These are phyloP conservation scores for Leptarthrus brevirostris DNA, from an alignment of 2,888 invertebrate genomes.

Conservation along the genomic window DNA sequence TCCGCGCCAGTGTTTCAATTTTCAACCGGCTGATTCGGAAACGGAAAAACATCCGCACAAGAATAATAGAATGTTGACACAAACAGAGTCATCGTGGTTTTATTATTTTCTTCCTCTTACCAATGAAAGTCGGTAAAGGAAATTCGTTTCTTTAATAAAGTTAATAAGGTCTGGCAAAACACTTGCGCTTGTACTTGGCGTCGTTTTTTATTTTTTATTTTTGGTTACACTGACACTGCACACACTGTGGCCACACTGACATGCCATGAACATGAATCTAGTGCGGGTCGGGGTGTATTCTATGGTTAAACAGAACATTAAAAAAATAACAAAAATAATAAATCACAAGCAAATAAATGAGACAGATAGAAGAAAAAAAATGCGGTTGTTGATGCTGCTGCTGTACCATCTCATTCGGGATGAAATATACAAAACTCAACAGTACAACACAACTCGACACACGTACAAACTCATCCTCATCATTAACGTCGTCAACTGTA, in stretches of 20 bases:
- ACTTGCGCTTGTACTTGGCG: slow-evolving; percentile 5
- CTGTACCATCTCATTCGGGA: not conserved
- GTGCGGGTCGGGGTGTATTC: too few relatives aligned
- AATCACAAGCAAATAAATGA: slow-evolving; percentile 12
- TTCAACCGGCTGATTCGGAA: slow-evolving; percentile 44
- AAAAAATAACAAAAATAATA: not conserved
- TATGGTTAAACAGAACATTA: too few relatives aligned
- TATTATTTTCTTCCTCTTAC: slow-evolving; percentile 30
- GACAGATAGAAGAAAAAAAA: slow-evolving; percentile 23
- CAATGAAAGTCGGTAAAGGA: slow-evolving; percentile 30
- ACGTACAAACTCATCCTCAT: slow-evolving; percentile 18
- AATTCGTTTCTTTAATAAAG: slow-evolving; percentile 42
- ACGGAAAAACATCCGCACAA: slow-evolving; percentile 48
- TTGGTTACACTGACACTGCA: not conserved
- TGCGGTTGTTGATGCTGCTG: slow-evolving; percentile 11
- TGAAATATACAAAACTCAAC: slow-evolving; percentile 3
- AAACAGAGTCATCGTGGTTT: not conserved
- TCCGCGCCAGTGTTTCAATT: too few relatives aligned
- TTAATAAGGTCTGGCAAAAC: slow-evolving; percentile 28
- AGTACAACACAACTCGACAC: slow-evolving; percentile 14
- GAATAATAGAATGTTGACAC: slow-evolving; percentile 36
- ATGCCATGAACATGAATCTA: not conserved
- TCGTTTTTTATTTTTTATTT: not conserved
- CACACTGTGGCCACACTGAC: too few relatives aligned
- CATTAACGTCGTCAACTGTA: slow-evolving; percentile 15